Conservation (phyloP, 2,113 vertebrate species). For the Oxygymnocypris stewartii region DNA sequence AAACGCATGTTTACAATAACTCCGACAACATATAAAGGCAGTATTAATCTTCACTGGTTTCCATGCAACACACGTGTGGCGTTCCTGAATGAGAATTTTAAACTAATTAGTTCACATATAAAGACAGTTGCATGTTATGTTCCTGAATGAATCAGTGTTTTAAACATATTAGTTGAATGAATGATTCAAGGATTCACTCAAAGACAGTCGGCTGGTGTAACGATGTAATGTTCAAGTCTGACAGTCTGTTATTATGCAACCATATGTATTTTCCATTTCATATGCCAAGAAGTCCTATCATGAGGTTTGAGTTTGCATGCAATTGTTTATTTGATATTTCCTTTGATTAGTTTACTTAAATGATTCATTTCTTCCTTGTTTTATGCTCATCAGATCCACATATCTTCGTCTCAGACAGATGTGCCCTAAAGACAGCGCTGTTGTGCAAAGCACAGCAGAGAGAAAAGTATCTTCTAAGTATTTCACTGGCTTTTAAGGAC, state of each 20-base stretch:
- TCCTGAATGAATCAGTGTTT: background rate
- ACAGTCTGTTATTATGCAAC: background rate
- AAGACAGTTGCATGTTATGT: background rate
- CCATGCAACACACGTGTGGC: background rate
- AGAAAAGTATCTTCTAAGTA: conserved; percentile 18
- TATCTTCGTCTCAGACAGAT: conserved; percentile 45
- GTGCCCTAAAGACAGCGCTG: conserved; percentile 44
- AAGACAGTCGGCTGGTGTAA: background rate
- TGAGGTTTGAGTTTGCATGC: conserved; percentile 44
- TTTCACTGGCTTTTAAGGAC: conserved; percentile 40
- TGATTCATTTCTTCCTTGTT: conserved; percentile 53
- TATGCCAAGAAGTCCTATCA: conserved; percentile 43
- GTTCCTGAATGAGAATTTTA: too few species aligned
- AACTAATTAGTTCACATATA: background rate
- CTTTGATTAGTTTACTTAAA: conserved; percentile 51
- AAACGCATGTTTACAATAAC: too few species aligned
- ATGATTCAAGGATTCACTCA: background rate
- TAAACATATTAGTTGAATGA: background rate
- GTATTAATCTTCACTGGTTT: too few species aligned
- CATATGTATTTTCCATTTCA: conserved; percentile 42
- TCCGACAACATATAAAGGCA: too few species aligned
- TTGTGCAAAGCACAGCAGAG: conserved; percentile 26
- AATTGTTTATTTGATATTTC: conserved; percentile 51
- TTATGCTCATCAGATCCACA: conserved; percentile 43
- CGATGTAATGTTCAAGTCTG: too few species aligned